Conservation (phyloP, 2,113 vertebrate genomes). For the Plotosus lineatus region DNA sequence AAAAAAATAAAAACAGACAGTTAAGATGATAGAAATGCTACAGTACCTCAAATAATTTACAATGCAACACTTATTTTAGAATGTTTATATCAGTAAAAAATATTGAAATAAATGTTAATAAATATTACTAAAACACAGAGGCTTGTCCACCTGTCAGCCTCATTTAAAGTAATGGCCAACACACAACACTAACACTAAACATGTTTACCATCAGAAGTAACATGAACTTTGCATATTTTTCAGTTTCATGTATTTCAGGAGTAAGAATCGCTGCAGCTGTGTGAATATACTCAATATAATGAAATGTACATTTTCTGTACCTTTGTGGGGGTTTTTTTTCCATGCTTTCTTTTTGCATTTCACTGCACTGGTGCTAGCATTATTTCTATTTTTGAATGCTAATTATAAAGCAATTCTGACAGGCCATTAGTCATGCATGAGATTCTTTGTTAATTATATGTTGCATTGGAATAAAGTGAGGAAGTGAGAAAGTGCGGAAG, state of each 20-base stretch:
- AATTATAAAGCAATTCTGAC: conserved; percentile 39
- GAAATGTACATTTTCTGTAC: background rate
- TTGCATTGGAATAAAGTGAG: conserved; percentile 21
- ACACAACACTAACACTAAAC: background rate
- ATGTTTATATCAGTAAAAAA: background rate
- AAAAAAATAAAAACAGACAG: too few relatives aligned
- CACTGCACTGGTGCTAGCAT: background rate
- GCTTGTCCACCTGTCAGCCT: background rate
- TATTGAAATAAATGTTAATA: background rate
- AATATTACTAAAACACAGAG: background rate
- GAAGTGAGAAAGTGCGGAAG: background rate
- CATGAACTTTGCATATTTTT: conserved; percentile 23
- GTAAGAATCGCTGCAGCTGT: background rate
- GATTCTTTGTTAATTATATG: conserved; percentile 44
- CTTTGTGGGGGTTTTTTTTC: too few relatives aligned
- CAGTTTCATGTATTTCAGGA: conserved; percentile 19
- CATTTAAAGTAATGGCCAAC: background rate
- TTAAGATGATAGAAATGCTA: too few relatives aligned
- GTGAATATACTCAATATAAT: background rate
- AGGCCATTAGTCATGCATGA: conserved; percentile 15
- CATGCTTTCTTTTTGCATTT: background rate
- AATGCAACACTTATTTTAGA: background rate
- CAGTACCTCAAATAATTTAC: too few relatives aligned
- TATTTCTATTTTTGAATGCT: conserved; percentile 41
- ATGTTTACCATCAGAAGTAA: conserved; percentile 46